A percentile compares a stretch with the other conserved stretches of the same genome.
Evolutionary conservation across 2,888 invertebrate species (phyloP).

Genomic region (Catocala sponsa): DNA sequence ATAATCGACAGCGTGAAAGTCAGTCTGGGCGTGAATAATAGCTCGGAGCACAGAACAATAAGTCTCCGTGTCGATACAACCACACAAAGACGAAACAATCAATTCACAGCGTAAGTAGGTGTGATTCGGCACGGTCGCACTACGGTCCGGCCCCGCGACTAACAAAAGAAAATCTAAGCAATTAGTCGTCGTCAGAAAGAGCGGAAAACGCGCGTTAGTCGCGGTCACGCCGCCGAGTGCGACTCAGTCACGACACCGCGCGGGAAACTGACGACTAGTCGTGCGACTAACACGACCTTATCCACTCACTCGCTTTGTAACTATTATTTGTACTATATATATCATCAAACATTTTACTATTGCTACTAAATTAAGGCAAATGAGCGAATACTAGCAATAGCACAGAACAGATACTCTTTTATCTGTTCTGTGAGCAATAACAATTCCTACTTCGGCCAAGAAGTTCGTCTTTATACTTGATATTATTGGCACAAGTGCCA

Average conservation of each 20-base stretch:
- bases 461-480: too few species aligned
- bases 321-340: not conserved
- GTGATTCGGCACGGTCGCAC: constrained; percentile 84
- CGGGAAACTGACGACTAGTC: constrained; percentile 37
- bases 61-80: constrained; percentile 85
- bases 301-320: constrained; percentile 17
- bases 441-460: too few species aligned
- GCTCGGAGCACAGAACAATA: constrained; percentile 81
- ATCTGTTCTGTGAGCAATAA: too few species aligned
- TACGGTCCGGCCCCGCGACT: constrained; percentile 84
- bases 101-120: constrained; percentile 87
- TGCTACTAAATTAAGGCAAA: too few species aligned
- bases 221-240: constrained; percentile 80
- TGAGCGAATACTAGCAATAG: too few species aligned
- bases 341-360: not conserved
- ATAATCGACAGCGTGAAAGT: constrained; percentile 83
- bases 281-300: constrained; percentile 53
- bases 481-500: too few species aligned
- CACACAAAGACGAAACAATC: constrained; percentile 87
- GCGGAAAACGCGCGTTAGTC: constrained; percentile 87
- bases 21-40: constrained; percentile 83
- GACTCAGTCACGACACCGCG: constrained; percentile 70
- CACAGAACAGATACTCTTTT: too few species aligned
- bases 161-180: constrained; percentile 88
- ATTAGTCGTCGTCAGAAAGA: constrained; percentile 88